phyloP scores from a whole-genome alignment of 1,140 invertebrate species.

The Patella vulgata region DNA sequence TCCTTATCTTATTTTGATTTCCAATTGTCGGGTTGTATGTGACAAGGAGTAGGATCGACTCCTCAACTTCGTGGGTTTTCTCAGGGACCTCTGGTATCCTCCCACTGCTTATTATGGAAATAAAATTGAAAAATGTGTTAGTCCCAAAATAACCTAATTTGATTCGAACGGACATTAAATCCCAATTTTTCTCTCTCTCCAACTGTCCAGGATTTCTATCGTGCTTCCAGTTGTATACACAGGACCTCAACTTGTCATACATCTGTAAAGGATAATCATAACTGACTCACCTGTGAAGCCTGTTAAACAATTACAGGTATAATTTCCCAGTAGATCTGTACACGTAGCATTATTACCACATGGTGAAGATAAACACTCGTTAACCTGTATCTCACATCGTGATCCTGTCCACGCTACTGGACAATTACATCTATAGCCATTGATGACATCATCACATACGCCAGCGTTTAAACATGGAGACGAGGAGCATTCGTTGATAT shows the following conservation, averaged over 20 bases:
- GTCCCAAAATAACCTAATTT: too few relatives aligned
- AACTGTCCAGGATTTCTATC: slow-evolving; percentile 43
- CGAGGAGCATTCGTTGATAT: slow-evolving; percentile 9
- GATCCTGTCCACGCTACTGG: slow-evolving; percentile 4
- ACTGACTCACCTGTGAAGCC: slow-evolving; percentile 78
- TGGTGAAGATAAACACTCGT: slow-evolving; percentile 70
- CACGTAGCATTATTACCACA: slow-evolving; percentile 94
- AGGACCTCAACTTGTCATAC: too few relatives aligned
- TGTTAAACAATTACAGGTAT: slow-evolving; percentile 77
- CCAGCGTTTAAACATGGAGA: slow-evolving; percentile 68
- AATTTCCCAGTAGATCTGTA: slow-evolving; percentile 70
- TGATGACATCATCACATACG: background rate
- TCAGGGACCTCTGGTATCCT: slow-evolving; percentile 39
- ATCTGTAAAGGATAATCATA: too few relatives aligned
- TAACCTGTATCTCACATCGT: slow-evolving; percentile 24
- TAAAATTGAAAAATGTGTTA: too few relatives aligned
- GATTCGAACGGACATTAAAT: too few relatives aligned
- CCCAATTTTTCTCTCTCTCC: too few relatives aligned
- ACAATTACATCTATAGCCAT: slow-evolving; percentile 2
- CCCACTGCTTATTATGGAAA: slow-evolving; percentile 42
- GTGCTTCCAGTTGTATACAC: slow-evolving; percentile 48
- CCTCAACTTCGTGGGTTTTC: too few relatives aligned
- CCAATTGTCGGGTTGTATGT: slow-evolving; percentile 45
- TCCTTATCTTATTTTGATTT: too few relatives aligned
- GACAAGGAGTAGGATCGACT: slow-evolving; percentile 16